Conservation (phyloP, 2,888 invertebrate genomes). For the Hesperia comma region DNA sequence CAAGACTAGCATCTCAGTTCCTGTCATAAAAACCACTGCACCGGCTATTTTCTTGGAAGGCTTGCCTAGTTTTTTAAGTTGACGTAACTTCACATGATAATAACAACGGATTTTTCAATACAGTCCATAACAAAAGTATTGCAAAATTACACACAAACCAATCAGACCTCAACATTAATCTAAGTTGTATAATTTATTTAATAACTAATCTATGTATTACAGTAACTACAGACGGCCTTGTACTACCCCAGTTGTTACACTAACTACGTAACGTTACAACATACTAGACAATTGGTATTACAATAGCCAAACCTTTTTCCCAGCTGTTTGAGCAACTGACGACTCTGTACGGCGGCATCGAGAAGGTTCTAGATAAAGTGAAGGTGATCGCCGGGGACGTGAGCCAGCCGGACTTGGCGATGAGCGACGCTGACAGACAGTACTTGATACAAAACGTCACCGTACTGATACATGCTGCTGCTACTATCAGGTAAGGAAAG, state of each 20-base stretch:
- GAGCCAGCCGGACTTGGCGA: slow-evolving; percentile 86
- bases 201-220: too few relatives aligned
- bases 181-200: too few relatives aligned
- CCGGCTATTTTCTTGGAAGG: too few relatives aligned
- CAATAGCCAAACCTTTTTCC: slow-evolving; percentile 40
- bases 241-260: not conserved
- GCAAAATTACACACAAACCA: too few relatives aligned
- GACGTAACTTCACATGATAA: too few relatives aligned
- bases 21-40: too few relatives aligned
- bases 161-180: too few relatives aligned
- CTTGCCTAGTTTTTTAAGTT: too few relatives aligned
- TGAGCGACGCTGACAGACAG: slow-evolving; percentile 86
- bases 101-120: too few relatives aligned
- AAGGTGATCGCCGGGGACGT: slow-evolving; percentile 90
- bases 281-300: not conserved
- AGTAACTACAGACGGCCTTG: too few relatives aligned
- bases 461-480: slow-evolving; percentile 93
- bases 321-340: slow-evolving; percentile 92
- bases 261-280: not conserved
- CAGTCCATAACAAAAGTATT: too few relatives aligned
- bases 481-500: slow-evolving; percentile 85
- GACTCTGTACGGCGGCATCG: slow-evolving; percentile 84
- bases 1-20: too few relatives aligned
- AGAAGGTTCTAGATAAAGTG: slow-evolving; percentile 86
- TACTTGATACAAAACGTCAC: slow-evolving; percentile 87